Percentiles rank a stretch among this genome's conserved stretches.
Evolutionary conservation across 2,888 invertebrate genomes (phyloP).

Genomic region (Emmelina monodactyla): DNA sequence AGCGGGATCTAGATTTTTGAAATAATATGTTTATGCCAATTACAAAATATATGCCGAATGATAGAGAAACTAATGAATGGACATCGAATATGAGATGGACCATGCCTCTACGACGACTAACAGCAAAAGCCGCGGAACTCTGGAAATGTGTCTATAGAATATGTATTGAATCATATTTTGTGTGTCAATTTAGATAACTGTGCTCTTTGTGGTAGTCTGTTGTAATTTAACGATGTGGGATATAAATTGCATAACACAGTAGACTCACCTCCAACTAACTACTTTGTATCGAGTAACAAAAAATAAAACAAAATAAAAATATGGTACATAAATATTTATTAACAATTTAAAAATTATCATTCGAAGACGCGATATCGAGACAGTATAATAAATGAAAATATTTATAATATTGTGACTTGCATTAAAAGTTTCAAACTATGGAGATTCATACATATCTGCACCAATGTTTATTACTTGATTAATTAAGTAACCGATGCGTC

Average conservation of each 20-base stretch:
- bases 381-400: constrained; percentile 29
- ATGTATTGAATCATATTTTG: constrained; percentile 10
- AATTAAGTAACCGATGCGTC: not conserved
- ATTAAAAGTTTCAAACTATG: constrained; percentile 26
- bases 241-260: constrained; percentile 63
- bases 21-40: too few species aligned
- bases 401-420: constrained; percentile 34
- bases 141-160: constrained; percentile 4
- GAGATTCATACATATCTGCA: constrained; percentile 37
- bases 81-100: too few species aligned
- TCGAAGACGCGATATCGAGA: constrained; percentile 37
- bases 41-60: too few species aligned
- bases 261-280: constrained; percentile 33
- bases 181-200: constrained; percentile 4
- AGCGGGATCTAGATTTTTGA: too few species aligned
- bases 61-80: too few species aligned
- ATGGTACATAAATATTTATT: constrained; percentile 63
- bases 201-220: constrained; percentile 4
- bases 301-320: constrained; percentile 44
- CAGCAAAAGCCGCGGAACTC: constrained; percentile 37
- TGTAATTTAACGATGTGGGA: constrained; percentile 22
- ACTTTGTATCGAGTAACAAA: constrained; percentile 17
- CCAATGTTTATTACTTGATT: constrained; percentile 10
- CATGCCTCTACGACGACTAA: constrained; percentile 45
- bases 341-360: constrained; percentile 56